Evolutionary conservation across 2,888 invertebrate species (phyloP).

Genomic region (Nomada fabriciana): DNA sequence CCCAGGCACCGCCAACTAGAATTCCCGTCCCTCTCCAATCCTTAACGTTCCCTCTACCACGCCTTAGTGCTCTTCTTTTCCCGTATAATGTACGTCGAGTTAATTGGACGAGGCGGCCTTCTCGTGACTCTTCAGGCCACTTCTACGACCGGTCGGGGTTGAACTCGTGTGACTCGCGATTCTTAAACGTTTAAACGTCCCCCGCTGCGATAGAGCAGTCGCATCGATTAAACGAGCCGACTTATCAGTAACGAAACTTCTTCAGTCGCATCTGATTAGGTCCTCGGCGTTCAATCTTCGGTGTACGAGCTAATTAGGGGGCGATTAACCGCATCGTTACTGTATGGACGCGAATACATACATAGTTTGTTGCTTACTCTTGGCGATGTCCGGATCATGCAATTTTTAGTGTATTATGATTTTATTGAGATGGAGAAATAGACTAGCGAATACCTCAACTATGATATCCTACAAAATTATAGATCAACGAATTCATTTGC

Average conservation of each 20-base stretch:
- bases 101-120: slow-evolving; percentile 73
- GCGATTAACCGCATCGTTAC: too few species aligned
- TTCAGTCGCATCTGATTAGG: neutral
- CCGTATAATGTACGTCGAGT: slow-evolving; percentile 73
- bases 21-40: slow-evolving; percentile 56
- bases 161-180: slow-evolving; percentile 58
- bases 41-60: slow-evolving; percentile 63
- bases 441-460: too few species aligned
- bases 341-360: too few species aligned
- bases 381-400: too few species aligned
- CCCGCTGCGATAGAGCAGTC: neutral
- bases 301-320: neutral
- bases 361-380: too few species aligned
- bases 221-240: slow-evolving; percentile 12
- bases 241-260: slow-evolving; percentile 16
- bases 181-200: slow-evolving; percentile 58
- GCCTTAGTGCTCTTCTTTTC: slow-evolving; percentile 60
- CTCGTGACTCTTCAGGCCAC: slow-evolving; percentile 65
- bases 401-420: too few species aligned
- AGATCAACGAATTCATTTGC: too few species aligned
- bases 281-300: neutral
- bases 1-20: slow-evolving; percentile 49
- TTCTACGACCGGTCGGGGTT: slow-evolving; percentile 46
- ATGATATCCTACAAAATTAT: too few species aligned
- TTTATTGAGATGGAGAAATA: too few species aligned